phyloP scores from a whole-genome alignment of 2,113 vertebrate species.

The Amphiprion ocellaris region DNA sequence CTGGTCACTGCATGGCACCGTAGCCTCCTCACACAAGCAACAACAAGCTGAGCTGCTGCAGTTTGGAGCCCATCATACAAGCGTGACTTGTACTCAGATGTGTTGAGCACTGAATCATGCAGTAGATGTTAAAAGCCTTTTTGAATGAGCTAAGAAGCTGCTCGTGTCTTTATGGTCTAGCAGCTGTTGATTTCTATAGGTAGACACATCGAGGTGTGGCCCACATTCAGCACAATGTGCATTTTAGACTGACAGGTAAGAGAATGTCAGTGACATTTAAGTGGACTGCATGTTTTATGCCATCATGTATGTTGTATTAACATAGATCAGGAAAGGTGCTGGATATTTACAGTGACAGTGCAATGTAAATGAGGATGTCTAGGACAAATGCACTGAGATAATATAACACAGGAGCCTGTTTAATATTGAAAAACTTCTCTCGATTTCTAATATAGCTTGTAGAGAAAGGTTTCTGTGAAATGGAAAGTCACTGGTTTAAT shows the following conservation, averaged over 20 bases:
- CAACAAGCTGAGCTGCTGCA: slow-evolving; percentile 28
- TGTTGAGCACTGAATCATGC: slow-evolving; percentile 39
- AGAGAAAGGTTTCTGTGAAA: not conserved
- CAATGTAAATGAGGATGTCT: slow-evolving; percentile 5
- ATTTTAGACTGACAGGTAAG: slow-evolving; percentile 24
- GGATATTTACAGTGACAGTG: slow-evolving; percentile 21
- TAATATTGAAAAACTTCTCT: not conserved
- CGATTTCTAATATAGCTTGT: not conserved
- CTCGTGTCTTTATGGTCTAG: not conserved
- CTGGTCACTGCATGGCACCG: slow-evolving; percentile 4
- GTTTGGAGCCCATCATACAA: slow-evolving; percentile 25
- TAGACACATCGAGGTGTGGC: not conserved
- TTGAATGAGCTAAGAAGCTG: slow-evolving; percentile 36
- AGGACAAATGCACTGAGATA: slow-evolving; percentile 8
- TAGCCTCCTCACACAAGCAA: slow-evolving; percentile 28
- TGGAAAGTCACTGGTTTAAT: slow-evolving; percentile 20
- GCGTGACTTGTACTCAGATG: slow-evolving; percentile 34
- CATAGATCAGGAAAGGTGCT: not conserved
- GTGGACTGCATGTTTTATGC: not conserved
- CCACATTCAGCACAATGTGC: not conserved
- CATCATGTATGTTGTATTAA: slow-evolving; percentile 27
- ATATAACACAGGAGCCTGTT: not conserved
- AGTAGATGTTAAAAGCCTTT: slow-evolving; percentile 56
- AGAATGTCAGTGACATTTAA: slow-evolving; percentile 27
- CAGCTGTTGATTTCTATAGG: slow-evolving; percentile 13